A percentile compares a stretch with the other conserved stretches of the same genome.
Evolutionary conservation across 2,113 vertebrate genomes (phyloP).

Genomic region (Lathamus discolor): DNA sequence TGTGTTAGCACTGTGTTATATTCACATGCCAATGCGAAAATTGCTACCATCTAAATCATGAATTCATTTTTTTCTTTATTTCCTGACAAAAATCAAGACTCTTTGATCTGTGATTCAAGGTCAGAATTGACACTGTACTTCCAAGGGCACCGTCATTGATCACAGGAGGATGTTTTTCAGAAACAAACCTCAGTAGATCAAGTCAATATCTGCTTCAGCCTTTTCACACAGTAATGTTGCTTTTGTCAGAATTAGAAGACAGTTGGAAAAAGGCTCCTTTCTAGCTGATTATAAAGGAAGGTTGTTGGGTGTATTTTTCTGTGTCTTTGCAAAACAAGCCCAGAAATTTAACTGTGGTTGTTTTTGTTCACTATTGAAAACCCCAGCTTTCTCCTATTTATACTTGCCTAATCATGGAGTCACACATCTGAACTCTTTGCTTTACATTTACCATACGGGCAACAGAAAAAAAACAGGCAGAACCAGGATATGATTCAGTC

Average conservation of each 20-base stretch:
- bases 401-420: background rate
- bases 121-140: constrained; percentile 25
- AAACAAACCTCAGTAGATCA: constrained; percentile 11
- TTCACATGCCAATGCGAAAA: background rate
- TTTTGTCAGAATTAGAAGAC: background rate
- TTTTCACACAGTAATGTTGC: background rate
- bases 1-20: background rate
- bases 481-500: background rate
- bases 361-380: background rate
- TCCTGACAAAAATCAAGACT: constrained; percentile 3
- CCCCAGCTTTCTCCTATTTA: background rate
- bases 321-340: background rate
- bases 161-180: background rate
- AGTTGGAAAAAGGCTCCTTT: background rate
- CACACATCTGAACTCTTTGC: background rate
- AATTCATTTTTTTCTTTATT: background rate
- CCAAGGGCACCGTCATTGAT: constrained; percentile 37
- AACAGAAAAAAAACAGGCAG: background rate
- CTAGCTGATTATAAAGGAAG: background rate
- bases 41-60: background rate
- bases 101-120: constrained; percentile 9
- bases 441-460: background rate
- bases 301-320: background rate
- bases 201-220: constrained; percentile 39
- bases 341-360: background rate